phyloP scores from a whole-genome alignment of 2,113 vertebrate species.

The Pungitius pungitius region DNA sequence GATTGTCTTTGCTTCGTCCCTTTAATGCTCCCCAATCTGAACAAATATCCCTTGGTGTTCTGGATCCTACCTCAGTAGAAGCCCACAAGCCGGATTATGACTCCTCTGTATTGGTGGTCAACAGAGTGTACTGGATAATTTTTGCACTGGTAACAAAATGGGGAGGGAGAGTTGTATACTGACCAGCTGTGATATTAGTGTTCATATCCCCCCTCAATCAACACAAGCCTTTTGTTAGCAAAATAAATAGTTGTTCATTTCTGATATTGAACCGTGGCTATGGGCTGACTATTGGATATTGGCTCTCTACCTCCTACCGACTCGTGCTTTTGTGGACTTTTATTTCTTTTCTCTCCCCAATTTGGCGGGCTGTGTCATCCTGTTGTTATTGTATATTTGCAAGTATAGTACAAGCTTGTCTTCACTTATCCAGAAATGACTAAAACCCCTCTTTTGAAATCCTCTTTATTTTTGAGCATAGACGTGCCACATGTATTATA shows the following conservation, averaged over 20 bases:
- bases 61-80: slow-evolving; percentile 72
- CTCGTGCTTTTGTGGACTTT: slow-evolving; percentile 71
- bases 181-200: slow-evolving; percentile 60
- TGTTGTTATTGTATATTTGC: slow-evolving; percentile 58
- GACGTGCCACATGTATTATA: slow-evolving; percentile 65
- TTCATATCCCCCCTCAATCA: slow-evolving; percentile 44
- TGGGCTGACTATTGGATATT: slow-evolving; percentile 58
- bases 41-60: slow-evolving; percentile 52
- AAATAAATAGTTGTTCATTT: slow-evolving; percentile 44
- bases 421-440: slow-evolving; percentile 56
- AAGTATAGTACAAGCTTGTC: slow-evolving; percentile 65
- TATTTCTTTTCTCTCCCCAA: slow-evolving; percentile 14
- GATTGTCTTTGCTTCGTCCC: slow-evolving; percentile 56
- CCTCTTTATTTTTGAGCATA: slow-evolving; percentile 67
- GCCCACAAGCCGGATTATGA: slow-evolving; percentile 52
- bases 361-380: slow-evolving; percentile 59
- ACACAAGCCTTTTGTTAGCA: slow-evolving; percentile 48
- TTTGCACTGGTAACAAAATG: slow-evolving; percentile 52
- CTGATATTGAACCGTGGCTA: slow-evolving; percentile 43
- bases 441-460: slow-evolving; percentile 55
- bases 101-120: slow-evolving; percentile 49
- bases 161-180: slow-evolving; percentile 15
- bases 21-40: slow-evolving; percentile 59
- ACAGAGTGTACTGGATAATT: slow-evolving; percentile 36
- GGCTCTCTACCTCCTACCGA: slow-evolving; percentile 76